These are phyloP conservation scores for Bombyx huttoni DNA, from an alignment of 2,888 invertebrate genomes.

Conservation along the genomic window DNA sequence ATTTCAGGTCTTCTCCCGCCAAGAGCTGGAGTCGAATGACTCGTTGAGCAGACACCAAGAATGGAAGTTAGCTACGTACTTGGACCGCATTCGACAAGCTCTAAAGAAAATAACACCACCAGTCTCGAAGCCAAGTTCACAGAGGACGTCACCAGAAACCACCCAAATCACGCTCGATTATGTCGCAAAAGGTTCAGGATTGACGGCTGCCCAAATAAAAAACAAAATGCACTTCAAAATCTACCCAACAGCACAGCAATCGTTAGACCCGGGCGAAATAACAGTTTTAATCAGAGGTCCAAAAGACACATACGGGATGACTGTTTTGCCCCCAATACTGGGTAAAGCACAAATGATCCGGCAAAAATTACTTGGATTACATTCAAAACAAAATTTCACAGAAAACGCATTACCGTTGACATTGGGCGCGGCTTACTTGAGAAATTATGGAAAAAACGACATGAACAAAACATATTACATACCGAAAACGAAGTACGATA, in stretches of 20 bases:
- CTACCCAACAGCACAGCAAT: conserved; percentile 67
- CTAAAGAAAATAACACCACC: conserved; percentile 51
- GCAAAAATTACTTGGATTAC: conserved; percentile 52
- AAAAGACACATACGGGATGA: conserved; percentile 55
- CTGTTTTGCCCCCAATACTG: conserved; percentile 50
- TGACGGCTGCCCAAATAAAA: conserved; percentile 70
- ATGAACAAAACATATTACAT: conserved; percentile 61
- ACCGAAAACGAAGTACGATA: conserved; percentile 61
- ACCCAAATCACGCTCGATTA: conserved; percentile 63
- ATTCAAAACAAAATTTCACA: conserved; percentile 41
- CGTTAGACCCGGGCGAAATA: conserved; percentile 58
- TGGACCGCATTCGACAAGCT: conserved; percentile 60
- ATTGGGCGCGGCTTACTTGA: conserved; percentile 54
- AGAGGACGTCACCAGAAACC: conserved; percentile 44
- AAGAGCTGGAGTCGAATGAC: conserved; percentile 64
- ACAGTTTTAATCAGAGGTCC: conserved; percentile 63
- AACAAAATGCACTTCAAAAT: conserved; percentile 72
- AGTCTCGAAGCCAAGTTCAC: conserved; percentile 42
- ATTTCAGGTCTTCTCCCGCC: conserved; percentile 72
- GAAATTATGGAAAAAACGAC: conserved; percentile 56
- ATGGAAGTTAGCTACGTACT: conserved; percentile 68
- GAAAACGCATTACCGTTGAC: conserved; percentile 55
- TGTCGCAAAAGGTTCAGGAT: conserved; percentile 74
- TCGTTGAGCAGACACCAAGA: conserved; percentile 66
- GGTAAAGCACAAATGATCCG: conserved; percentile 62